Evolutionary conservation across 2,797 vertebrate species (phyloP).

Genomic region (Ctenopoma kingsleyae): DNA sequence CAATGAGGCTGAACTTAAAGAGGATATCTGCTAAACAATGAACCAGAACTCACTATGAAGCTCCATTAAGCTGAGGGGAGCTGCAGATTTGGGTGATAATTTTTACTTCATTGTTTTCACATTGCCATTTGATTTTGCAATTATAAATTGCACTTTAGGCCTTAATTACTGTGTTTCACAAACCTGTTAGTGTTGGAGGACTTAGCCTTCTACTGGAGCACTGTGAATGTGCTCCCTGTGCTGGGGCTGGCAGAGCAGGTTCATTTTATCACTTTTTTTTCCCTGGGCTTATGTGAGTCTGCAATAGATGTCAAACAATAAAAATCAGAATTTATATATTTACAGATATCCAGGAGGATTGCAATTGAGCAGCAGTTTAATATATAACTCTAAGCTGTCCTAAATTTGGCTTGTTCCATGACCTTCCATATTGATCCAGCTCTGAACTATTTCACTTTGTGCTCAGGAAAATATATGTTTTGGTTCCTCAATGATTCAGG

Average conservation of each 20-base stretch:
- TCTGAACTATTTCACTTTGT: conserved; percentile 41
- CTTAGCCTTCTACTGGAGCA: not conserved
- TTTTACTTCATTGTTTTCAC: not conserved
- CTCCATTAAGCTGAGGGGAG: not conserved
- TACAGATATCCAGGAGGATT: conserved; percentile 37
- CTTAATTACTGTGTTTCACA: not conserved
- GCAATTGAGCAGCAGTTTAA: conserved; percentile 35
- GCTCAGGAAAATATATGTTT: conserved; percentile 36
- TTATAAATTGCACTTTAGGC: not conserved
- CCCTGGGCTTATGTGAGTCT: conserved; percentile 35
- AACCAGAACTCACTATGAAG: not conserved
- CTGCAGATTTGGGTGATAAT: not conserved
- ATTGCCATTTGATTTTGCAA: not conserved
- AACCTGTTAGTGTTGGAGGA: not conserved
- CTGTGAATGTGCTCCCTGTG: not conserved
- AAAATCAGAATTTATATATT: conserved; percentile 63
- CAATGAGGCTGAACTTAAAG: not conserved
- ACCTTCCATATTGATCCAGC: conserved; percentile 66
- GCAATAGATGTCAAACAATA: conserved; percentile 39
- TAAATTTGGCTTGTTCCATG: conserved; percentile 40
- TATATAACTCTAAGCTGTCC: conserved; percentile 55
- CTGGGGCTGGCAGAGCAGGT: not conserved
- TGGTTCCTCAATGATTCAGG: conserved; percentile 25
- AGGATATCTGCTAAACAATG: not conserved
- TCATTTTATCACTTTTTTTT: not conserved